phyloP scores from a whole-genome alignment of 2,113 vertebrate genomes.

The Brachyhypopomus gauderio region DNA sequence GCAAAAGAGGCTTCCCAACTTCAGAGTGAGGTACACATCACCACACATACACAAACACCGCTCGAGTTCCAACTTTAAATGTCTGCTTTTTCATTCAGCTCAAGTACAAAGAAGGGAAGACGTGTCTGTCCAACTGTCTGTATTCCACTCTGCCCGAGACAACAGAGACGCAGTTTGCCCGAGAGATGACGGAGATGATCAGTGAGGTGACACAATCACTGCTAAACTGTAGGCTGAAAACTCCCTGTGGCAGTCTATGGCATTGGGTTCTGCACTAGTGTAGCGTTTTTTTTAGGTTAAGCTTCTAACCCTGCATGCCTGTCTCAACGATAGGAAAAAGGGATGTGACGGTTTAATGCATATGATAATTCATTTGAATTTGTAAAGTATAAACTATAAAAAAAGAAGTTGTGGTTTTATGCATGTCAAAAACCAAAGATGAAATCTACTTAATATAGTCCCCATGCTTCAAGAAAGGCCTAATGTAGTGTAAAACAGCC shows the following conservation, averaged over 20 bases:
- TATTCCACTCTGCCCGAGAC: constrained; percentile 83
- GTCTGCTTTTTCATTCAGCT: constrained; percentile 60
- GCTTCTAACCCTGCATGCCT: too few relatives aligned
- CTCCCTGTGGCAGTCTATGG: not conserved
- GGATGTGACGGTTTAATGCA: too few relatives aligned
- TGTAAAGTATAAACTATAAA: too few relatives aligned
- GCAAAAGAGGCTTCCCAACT: constrained; percentile 74
- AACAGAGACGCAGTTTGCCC: constrained; percentile 80
- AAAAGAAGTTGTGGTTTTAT: too few relatives aligned
- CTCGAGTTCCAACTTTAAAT: too few relatives aligned
- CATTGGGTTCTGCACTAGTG: not conserved
- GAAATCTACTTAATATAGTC: too few relatives aligned
- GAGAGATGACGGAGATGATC: constrained; percentile 67
- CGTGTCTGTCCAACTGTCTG: constrained; percentile 71
- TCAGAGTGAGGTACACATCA: constrained; percentile 56
- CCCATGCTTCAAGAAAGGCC: too few relatives aligned
- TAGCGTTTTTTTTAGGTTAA: too few relatives aligned
- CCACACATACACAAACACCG: constrained; percentile 21
- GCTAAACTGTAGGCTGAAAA: not conserved
- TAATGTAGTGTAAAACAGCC: too few relatives aligned
- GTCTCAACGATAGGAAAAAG: too few relatives aligned
- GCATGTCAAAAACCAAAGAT: too few relatives aligned
- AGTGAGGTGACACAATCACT: constrained; percentile 34
- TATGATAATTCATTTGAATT: too few relatives aligned
- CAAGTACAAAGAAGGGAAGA: constrained; percentile 81